Evolutionary conservation across 2,888 invertebrate genomes (phyloP), one percentile per base, ranked within the genome.

Genomic region (Nezara viridula): DNA sequence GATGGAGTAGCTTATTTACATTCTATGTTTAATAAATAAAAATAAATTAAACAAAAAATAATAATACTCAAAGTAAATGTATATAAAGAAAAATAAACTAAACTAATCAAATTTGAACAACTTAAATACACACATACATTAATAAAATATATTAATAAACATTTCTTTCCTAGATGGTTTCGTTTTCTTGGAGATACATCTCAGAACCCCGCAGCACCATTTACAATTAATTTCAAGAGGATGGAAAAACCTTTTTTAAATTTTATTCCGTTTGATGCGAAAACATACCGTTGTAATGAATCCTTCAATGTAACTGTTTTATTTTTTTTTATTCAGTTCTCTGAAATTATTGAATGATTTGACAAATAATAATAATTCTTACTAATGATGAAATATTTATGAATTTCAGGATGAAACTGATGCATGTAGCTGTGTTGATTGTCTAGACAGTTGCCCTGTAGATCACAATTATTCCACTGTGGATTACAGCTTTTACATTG

Each of bases 351-450:
- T 44, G 10, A 44, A 44, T 44, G n/a, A n/a, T n/a, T n/a, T n/a
- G n/a, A n/a, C n/a, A n/a, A n/a, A n/a, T n/a, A n/a, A n/a, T n/a
- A n/a, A n/a, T n/a, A n/a, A n/a, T n/a, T 87, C 86, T 86, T 86
- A 87, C n/a, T 77, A 86, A 86, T 81, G 19, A 60, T 77, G 16
- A 77, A 40, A 40, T 40, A 21, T 40, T 24, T 37, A 24, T 14
- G 12, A 40, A 5, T 86, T 86, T 44, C 92, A 95, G 94, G 93
- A 94, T 92, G 94, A 94, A 5, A 93, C 94, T 89, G 94, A 95
- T n/a, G 95, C 97, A 0, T 98, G 98, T 93, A 97, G 97, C 91
- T 98, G 98, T 92, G 95, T 97, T 90, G 98, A 98, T 93, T 98
- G 98, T 92, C 94, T 95, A 92, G 94, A 93, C 87, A 96, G 96